A percentile compares a stretch with the other conserved stretches of the same genome.
Evolutionary conservation across 2,113 vertebrate genomes (phyloP).

Genomic region (Rutilus rutilus): DNA sequence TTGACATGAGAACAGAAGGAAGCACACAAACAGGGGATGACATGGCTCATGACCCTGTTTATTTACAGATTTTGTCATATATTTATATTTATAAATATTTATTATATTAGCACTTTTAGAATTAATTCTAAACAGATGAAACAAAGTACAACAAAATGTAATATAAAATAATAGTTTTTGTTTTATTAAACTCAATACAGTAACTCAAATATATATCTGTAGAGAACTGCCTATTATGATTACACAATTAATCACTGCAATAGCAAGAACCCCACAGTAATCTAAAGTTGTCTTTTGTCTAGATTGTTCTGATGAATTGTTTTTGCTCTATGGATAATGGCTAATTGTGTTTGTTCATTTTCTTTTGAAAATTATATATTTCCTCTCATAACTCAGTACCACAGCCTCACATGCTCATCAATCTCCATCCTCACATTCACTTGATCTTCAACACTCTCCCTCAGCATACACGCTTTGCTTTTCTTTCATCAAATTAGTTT

Average conservation of each 20-base stretch:
- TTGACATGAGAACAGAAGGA: too few relatives aligned
- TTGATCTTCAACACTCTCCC: slow-evolving; percentile 19
- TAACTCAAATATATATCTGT: not conserved
- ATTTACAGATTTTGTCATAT: too few relatives aligned
- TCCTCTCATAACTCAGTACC: slow-evolving; percentile 55
- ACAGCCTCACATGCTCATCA: not conserved
- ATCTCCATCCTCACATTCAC: slow-evolving; percentile 68
- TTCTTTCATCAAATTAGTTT: slow-evolving; percentile 25
- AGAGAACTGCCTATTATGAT: not conserved
- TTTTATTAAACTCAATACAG: not conserved
- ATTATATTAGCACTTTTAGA: too few relatives aligned
- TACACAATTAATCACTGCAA: slow-evolving; percentile 2
- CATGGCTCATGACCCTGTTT: too few relatives aligned
- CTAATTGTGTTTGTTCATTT: slow-evolving; percentile 75
- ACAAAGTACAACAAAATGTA: not conserved
- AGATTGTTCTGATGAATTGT: slow-evolving; percentile 11
- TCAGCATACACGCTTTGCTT: not conserved
- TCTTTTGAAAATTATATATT: slow-evolving; percentile 70
- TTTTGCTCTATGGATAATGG: slow-evolving; percentile 74
- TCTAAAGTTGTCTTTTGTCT: slow-evolving; percentile 10
- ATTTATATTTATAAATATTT: too few relatives aligned
- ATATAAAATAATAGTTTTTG: not conserved
- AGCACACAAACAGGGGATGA: too few relatives aligned
- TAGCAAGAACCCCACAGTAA: not conserved
- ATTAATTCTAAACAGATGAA: not conserved